Evolutionary conservation across 2,888 invertebrate species (phyloP).

Genomic region (Thera britannica): DNA sequence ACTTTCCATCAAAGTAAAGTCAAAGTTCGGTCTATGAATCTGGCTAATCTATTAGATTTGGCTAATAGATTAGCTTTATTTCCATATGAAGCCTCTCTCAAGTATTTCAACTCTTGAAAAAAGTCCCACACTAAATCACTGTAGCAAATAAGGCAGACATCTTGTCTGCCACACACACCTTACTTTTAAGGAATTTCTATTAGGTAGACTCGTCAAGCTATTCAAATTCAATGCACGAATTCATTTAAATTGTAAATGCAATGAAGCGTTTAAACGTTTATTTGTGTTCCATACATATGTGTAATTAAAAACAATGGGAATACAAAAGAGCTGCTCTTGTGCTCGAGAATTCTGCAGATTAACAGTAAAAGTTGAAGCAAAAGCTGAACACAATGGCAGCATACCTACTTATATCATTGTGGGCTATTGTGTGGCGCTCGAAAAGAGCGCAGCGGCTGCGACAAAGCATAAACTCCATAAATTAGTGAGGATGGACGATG

Average conservation of each 20-base stretch:
- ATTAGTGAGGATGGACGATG: slow-evolving; percentile 74
- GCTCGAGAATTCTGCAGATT: slow-evolving; percentile 50
- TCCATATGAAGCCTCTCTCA: not conserved
- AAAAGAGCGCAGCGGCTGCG: slow-evolving; percentile 60
- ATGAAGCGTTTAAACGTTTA: slow-evolving; percentile 49
- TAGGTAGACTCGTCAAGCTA: slow-evolving; percentile 26
- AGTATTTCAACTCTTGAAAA: not conserved
- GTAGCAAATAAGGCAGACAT: slow-evolving; percentile 38
- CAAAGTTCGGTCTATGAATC: too few species aligned
- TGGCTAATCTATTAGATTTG: not conserved
- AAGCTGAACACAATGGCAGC: slow-evolving; percentile 36
- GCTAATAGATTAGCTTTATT: not conserved
- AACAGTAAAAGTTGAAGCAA: slow-evolving; percentile 62
- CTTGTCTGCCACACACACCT: slow-evolving; percentile 35
- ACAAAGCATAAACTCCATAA: slow-evolving; percentile 73
- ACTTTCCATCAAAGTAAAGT: too few species aligned
- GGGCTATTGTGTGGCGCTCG: slow-evolving; percentile 63
- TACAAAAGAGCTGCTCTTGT: slow-evolving; percentile 52
- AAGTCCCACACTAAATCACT: slow-evolving; percentile 10
- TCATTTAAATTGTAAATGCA: slow-evolving; percentile 52
- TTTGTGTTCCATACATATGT: slow-evolving; percentile 46
- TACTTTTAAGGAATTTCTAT: slow-evolving; percentile 34
- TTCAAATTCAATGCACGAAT: slow-evolving; percentile 47
- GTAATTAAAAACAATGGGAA: slow-evolving; percentile 54
- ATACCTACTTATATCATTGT: slow-evolving; percentile 35